Evolutionary conservation across 2,113 vertebrate species (phyloP).

Genomic region (Cichladusa arquata): DNA sequence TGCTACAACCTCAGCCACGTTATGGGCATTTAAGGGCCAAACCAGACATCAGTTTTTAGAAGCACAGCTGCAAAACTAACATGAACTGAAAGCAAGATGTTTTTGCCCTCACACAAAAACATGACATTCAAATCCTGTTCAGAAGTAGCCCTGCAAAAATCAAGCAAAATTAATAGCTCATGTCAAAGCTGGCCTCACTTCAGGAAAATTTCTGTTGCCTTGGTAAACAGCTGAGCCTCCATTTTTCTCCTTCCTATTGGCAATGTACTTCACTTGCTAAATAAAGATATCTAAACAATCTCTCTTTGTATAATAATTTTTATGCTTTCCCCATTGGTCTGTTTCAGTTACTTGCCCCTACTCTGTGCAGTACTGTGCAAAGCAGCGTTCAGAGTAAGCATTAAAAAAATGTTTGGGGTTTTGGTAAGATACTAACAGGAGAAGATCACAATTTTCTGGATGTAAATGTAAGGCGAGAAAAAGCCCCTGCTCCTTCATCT

Average conservation of each 20-base stretch:
- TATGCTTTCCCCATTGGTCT: not conserved
- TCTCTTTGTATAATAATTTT: constrained; percentile 17
- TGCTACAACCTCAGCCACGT: not conserved
- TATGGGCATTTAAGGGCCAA: not conserved
- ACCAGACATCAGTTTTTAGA: not conserved
- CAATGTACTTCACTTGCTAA: constrained; percentile 19
- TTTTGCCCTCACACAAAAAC: not conserved
- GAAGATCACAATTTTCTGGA: not conserved
- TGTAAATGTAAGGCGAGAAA: not conserved
- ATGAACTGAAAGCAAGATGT: not conserved
- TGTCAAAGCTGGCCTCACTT: constrained; percentile 40
- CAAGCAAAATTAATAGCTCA: constrained; percentile 22
- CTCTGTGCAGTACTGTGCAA: not conserved
- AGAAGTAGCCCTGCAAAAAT: not conserved
- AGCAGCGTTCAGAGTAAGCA: not conserved
- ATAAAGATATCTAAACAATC: constrained; percentile 57
- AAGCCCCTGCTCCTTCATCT: not conserved
- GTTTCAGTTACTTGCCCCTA: not conserved
- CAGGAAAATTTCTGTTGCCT: constrained; percentile 55
- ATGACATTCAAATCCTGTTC: not conserved
- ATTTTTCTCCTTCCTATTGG: constrained; percentile 47
- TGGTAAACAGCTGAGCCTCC: constrained; percentile 60
- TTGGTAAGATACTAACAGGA: not conserved
- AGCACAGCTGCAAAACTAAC: not conserved
- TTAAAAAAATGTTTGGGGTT: not conserved